Evolutionary conservation across 37 sponge, comb jelly and placozoan species (phyloP).

Genomic region (Eunapius fragilis): DNA sequence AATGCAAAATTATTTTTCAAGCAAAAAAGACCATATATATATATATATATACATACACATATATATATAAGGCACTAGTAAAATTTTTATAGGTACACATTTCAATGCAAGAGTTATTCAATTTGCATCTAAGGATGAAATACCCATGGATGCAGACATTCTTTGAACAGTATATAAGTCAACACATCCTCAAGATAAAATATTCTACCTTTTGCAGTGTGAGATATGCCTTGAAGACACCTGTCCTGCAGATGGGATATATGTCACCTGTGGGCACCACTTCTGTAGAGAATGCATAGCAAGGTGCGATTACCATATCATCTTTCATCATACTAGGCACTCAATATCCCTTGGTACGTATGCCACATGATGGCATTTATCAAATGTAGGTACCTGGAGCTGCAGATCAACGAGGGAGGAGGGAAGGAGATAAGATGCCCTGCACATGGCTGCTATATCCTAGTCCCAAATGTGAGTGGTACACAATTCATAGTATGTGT

Average conservation of each 20-base stretch:
- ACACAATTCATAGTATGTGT: no score
- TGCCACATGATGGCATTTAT: not conserved
- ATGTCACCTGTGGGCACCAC: constrained; percentile 67
- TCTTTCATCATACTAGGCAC: no score
- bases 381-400: constrained; percentile 25
- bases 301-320: no score
- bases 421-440: constrained; percentile 85
- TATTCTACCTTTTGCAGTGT: constrained; percentile 13
- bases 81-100: no score
- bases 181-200: no score
- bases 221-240: constrained; percentile 43
- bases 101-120: no score
- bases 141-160: no score
- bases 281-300: constrained; percentile 82
- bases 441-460: constrained; percentile 67
- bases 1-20: no score
- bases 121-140: no score
- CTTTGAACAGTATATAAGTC: not conserved
- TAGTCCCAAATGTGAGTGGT: constrained; percentile 78
- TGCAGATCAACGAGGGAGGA: constrained; percentile 65
- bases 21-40: no score
- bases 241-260: not conserved
- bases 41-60: no score
- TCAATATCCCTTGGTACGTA: not conserved
- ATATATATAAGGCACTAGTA: no score